Base-by-base conservation (phyloP, 2,113 vertebrate genomes). In the Malaclemys terrapin region DNA sequence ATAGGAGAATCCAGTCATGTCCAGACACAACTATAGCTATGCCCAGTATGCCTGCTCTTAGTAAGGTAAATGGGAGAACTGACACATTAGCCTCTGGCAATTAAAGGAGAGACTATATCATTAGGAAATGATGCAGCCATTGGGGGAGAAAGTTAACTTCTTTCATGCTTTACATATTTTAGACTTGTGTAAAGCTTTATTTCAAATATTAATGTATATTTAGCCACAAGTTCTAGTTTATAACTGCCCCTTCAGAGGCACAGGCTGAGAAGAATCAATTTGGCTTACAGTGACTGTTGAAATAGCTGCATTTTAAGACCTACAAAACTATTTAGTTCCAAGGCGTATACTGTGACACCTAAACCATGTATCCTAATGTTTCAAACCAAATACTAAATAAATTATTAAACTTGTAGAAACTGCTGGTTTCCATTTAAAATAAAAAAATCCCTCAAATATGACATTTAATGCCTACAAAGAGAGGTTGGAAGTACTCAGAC, bases 371-470 rank as follows among this genome's bases (percentile, higher is more conserved):
- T 35, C 80, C 12, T 52, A 82, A 54, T 78, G 35, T 82, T 95
- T 95, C 84, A 96, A 95, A 87, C 69, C 59, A 91, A 96, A 94
- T 57, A 19, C 19, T 79, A 54, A 78, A 93, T 95, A 95, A 96
- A 94, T 96, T 93, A 96, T 97, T 97, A 94, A 94, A 49, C 53
- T 38, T 89, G 16, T 29, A 35, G 85, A 79, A 6, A 45, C 38
- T 92, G 53, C 91, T 94, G 65, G 65, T 97, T 94, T 97, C 87
- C 87, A 91, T 91, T 95, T 94, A 84, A 96, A 93, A 95, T 92
- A 92, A 91, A 93, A 94, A 56, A 93, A 93, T 79, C 80, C 84
- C 82, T 83, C 31, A 94, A 82, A 92, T 95, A 89, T 50, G 90
- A 94, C 52, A 94, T 95, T 90, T 96, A 53, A 84, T 25, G 22